Percentiles rank a stretch among this genome's conserved stretches.
Conservation (phyloP, 2,113 vertebrate species). For the Plectropomus leopardus region DNA sequence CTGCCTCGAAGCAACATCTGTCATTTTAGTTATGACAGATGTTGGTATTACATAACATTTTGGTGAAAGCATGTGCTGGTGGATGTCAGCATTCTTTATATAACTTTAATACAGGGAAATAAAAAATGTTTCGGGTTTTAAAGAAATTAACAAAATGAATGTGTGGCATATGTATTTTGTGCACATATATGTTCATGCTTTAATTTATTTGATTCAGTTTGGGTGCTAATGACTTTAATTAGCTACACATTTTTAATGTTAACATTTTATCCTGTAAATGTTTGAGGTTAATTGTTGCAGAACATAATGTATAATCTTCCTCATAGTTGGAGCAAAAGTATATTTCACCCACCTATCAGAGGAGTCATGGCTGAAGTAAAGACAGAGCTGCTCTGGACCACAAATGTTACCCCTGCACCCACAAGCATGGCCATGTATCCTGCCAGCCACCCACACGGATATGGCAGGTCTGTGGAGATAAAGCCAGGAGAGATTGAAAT, state of each 20-base stretch:
- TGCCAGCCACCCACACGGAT: conserved; percentile 88
- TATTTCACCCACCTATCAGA: conserved; percentile 76
- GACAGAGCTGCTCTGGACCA: conserved; percentile 94
- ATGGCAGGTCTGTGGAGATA: conserved; percentile 85
- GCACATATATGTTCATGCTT: neutral
- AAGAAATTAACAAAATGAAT: neutral
- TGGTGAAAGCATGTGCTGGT: neutral
- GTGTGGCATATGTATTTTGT: neutral
- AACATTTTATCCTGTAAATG: neutral
- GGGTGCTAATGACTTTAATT: neutral
- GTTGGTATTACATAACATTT: neutral
- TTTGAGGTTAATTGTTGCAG: neutral
- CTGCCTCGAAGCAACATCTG: conserved; percentile 6
- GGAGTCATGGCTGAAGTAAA: conserved; percentile 94
- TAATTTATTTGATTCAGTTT: neutral
- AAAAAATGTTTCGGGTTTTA: neutral
- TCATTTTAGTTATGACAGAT: conserved; percentile 6
- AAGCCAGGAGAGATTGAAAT: neutral
- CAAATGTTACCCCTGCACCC: conserved; percentile 90
- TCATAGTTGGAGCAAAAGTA: neutral
- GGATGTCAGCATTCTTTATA: neutral
- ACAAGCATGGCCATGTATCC: conserved; percentile 91
- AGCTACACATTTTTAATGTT: neutral
- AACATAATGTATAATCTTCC: neutral
- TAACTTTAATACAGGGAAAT: neutral